Conservation (phyloP, 2,797 vertebrate genomes). For the Melanogrammus aeglefinus region DNA sequence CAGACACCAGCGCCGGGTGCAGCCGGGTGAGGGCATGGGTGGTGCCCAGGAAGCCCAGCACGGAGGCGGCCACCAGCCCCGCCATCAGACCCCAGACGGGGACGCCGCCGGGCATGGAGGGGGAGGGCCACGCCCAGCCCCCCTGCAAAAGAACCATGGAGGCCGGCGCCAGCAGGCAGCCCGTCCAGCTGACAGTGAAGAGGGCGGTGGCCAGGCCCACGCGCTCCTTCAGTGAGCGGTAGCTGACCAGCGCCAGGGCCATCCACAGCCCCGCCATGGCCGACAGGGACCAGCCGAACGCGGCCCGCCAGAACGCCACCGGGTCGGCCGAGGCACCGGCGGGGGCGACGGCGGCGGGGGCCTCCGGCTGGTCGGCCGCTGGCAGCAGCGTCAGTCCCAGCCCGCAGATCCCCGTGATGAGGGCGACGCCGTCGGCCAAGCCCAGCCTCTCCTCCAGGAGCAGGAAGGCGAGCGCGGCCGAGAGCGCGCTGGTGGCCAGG, state of each 20-base stretch:
- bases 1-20: conserved; percentile 93
- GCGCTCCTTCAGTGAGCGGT: conserved; percentile 90
- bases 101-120: conserved; percentile 54
- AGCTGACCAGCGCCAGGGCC: conserved; percentile 92
- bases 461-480: conserved; percentile 89
- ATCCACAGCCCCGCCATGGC: conserved; percentile 92
- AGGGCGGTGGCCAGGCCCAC: conserved; percentile 93
- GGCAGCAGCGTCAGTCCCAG: conserved; percentile 91
- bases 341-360: conserved; percentile 52
- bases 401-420: conserved; percentile 84
- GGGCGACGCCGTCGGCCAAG: conserved; percentile 78
- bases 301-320: conserved; percentile 86
- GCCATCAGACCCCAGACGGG: conserved; percentile 89
- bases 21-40: conserved; percentile 91
- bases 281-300: conserved; percentile 93
- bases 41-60: conserved; percentile 88
- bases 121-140: conserved; percentile 82
- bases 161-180: conserved; percentile 83
- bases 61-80: conserved; percentile 86
- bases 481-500: conserved; percentile 89
- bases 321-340: conserved; percentile 71
- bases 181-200: conserved; percentile 96
- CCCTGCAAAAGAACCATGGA: conserved; percentile 90
- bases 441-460: conserved; percentile 90
- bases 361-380: conserved; percentile 46